Evolutionary conservation across 2,113 vertebrate species (phyloP).

Genomic region (Ploceus nigricollis): DNA sequence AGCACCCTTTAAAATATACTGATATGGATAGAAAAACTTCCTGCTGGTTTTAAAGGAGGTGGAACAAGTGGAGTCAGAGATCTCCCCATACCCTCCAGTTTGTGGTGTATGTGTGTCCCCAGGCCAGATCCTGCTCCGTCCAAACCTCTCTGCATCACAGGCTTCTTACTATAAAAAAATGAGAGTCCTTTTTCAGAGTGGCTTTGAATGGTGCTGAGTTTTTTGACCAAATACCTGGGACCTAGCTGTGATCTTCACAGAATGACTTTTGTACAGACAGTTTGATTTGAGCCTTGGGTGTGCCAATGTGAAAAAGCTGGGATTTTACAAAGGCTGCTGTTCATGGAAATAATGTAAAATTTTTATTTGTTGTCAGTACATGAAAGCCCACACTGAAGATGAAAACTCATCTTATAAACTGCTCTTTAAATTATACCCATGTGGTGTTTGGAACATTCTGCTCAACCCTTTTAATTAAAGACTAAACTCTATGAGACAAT

Average conservation of each 20-base stretch:
- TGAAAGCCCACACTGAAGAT: not conserved
- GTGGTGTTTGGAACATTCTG: not conserved
- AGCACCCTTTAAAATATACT: not conserved
- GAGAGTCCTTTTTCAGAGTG: accelerated
- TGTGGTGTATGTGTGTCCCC: accelerated
- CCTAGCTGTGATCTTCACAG: not conserved
- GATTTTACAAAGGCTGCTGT: not conserved
- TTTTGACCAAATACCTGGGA: not conserved
- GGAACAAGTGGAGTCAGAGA: not conserved
- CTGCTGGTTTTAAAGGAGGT: not conserved
- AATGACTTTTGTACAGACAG: accelerated
- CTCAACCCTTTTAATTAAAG: slow-evolving; percentile 14
- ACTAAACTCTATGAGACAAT: not conserved
- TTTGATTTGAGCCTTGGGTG: not conserved
- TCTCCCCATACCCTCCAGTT: not conserved
- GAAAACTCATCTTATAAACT: not conserved
- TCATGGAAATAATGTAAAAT: not conserved
- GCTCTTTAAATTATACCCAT: slow-evolving; percentile 2
- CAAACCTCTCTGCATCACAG: accelerated
- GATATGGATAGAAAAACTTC: not conserved
- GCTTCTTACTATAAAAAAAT: not conserved
- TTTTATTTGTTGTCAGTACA: not conserved
- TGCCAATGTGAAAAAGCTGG: not conserved
- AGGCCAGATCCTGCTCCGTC: accelerated
- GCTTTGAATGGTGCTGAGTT: not conserved